Evolutionary conservation across 2,797 vertebrate species (phyloP), one percentile per base, ranked within the genome.

Genomic region (Nothura maculosa): DNA sequence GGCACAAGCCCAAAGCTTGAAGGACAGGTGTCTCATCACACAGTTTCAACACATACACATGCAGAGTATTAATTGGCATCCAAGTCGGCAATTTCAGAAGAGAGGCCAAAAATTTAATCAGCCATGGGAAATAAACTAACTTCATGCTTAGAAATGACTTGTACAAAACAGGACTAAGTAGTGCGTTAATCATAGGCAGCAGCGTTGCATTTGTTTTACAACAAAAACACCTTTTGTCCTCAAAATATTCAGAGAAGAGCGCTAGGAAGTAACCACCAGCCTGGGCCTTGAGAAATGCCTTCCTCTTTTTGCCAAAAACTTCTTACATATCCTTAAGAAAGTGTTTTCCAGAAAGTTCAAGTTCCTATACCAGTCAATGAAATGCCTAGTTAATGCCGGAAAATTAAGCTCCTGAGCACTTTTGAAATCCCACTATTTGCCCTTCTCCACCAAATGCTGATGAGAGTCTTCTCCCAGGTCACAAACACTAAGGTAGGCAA

Each of bases 91-190:
- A n/a, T 91, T 95, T 87, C 97, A 97, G 96, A 96, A 98, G 97
- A 94, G 97, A 97, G 95, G 97, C 97, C 97, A 98, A 98, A 97
- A 98, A 97, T 96, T 90, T 95, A 95, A 96, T 96, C 94, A 94
- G 48, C 72, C 89, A 72, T 90, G 61, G 82, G 92, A 91, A 96
- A 93, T 80, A 92, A 94, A 93, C 85, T 78, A 89, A 95, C 72
- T 64, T 93, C 55, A 25, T 21, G 62, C 79, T 81, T 57, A 57
- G 78, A 90, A 93, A 89, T 52, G 24, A 50, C 78, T 92, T 75
- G 84, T 73, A 58, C 45, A 92, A 77, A 82, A 69, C 68, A 75
- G 2, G 3, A 72, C 30, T 86, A 87, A 92, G 57, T 76, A 83
- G 77, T 1, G 32, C 73, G 76, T 30, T 87, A 63, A 50, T 52